phyloP scores from a whole-genome alignment of 2,888 invertebrate species.

The Eucera pruinosa region DNA sequence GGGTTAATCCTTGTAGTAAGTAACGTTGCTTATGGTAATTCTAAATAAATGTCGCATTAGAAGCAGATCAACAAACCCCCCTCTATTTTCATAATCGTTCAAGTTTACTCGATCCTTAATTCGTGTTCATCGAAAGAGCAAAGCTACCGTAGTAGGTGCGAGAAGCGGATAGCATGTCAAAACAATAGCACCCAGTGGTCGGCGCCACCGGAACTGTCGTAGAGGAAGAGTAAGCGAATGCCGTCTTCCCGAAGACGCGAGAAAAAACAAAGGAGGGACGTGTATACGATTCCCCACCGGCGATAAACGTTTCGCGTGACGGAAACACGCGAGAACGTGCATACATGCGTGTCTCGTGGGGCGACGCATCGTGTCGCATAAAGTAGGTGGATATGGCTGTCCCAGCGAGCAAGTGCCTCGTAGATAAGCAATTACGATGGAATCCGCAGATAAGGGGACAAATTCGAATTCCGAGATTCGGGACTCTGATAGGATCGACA shows the following conservation, averaged over 20 bases:
- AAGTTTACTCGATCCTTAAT: too few species aligned
- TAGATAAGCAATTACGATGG: constrained; percentile 83
- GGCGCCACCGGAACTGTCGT: constrained; percentile 59
- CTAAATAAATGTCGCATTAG: too few species aligned
- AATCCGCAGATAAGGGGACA: constrained; percentile 78
- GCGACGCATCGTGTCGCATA: constrained; percentile 62
- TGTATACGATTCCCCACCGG: constrained; percentile 60
- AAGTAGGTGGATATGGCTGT: constrained; percentile 68
- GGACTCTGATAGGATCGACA: constrained; percentile 76
- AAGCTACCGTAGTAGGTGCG: not conserved
- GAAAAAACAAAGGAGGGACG: constrained; percentile 36
- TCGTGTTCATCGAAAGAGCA: not conserved
- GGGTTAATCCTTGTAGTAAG: too few species aligned
- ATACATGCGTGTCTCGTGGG: constrained; percentile 54
- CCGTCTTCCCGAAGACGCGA: not conserved
- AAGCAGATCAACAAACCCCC: too few species aligned
- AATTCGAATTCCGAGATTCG: constrained; percentile 81
- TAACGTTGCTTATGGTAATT: too few species aligned
- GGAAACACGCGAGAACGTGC: constrained; percentile 63
- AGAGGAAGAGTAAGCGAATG: constrained; percentile 24
- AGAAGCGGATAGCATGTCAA: not conserved
- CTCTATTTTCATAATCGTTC: too few species aligned
- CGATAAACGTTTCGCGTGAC: constrained; percentile 69
- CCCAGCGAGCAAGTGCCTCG: constrained; percentile 68
- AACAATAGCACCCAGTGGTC: constrained; percentile 5